phyloP scores from a whole-genome alignment of 2,797 vertebrate species.

The Calcarius lapponicus region DNA sequence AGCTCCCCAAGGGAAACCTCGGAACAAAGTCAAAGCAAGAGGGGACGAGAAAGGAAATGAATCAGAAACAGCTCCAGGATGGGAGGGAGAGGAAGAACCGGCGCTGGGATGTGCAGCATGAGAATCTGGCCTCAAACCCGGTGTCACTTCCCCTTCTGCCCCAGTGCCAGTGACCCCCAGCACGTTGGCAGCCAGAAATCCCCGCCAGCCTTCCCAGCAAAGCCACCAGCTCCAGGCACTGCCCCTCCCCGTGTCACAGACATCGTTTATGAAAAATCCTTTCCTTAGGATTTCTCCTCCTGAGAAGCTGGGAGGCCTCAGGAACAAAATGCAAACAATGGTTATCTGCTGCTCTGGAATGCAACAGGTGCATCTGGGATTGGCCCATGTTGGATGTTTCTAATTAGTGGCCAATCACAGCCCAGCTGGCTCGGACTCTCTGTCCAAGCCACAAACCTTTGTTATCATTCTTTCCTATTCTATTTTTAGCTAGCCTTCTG shows the following conservation, averaged over 20 bases:
- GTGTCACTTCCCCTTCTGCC: background rate
- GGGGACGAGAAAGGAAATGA: slow-evolving; percentile 27
- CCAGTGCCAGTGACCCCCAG: background rate
- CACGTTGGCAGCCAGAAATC: background rate
- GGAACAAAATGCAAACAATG: too few species aligned
- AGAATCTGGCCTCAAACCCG: background rate
- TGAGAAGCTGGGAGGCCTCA: too few species aligned
- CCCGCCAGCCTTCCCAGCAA: background rate
- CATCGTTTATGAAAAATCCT: too few species aligned
- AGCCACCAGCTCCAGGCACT: background rate
- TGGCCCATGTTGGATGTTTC: too few species aligned
- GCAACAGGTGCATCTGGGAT: too few species aligned
- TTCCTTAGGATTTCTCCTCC: too few species aligned
- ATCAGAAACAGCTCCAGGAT: slow-evolving; percentile 1
- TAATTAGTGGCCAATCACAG: too few species aligned
- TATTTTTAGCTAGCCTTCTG: too few species aligned
- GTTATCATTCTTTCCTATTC: too few species aligned
- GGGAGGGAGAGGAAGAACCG: background rate
- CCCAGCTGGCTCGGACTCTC: too few species aligned
- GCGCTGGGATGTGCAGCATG: background rate
- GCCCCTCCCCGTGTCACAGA: background rate
- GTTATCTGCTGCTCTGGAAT: too few species aligned
- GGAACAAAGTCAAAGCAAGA: slow-evolving; percentile 37
- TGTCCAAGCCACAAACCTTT: too few species aligned
- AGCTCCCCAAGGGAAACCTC: slow-evolving; percentile 33